These are phyloP conservation scores for Cylindroiulus punctatus DNA, from an alignment of 2,888 invertebrate species.

Conservation along the genomic window DNA sequence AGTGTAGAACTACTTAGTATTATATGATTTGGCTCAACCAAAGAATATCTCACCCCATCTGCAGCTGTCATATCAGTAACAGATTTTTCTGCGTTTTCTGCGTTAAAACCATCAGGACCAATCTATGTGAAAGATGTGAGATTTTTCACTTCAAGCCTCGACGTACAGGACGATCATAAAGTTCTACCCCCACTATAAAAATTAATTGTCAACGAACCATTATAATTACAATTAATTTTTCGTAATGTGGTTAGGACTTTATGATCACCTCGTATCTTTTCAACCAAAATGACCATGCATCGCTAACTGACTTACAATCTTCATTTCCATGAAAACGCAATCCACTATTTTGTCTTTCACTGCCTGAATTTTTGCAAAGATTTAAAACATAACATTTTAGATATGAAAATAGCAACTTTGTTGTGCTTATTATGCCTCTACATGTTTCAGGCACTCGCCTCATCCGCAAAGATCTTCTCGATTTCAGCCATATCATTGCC, in stretches of 20 bases:
- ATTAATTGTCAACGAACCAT: too few species aligned
- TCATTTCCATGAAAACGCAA: conserved; percentile 4
- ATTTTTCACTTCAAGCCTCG: background rate
- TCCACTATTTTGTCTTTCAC: background rate
- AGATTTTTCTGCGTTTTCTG: conserved; percentile 14
- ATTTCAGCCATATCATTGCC: conserved; percentile 12
- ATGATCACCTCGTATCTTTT: too few species aligned
- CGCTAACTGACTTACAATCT: background rate
- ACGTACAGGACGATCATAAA: too few species aligned
- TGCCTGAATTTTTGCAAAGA: background rate
- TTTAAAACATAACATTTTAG: background rate
- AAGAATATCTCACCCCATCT: background rate
- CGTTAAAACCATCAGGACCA: background rate
- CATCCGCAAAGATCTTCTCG: background rate
- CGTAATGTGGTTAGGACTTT: too few species aligned
- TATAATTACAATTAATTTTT: too few species aligned
- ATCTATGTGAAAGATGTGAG: background rate
- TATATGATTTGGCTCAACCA: background rate
- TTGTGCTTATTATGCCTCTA: background rate
- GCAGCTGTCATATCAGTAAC: conserved; percentile 6
- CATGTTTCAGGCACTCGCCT: conserved; percentile 5
- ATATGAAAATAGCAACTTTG: background rate
- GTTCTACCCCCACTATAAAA: too few species aligned
- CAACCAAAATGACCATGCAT: background rate
- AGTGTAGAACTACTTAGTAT: background rate